phyloP scores from a whole-genome alignment of 92 coral and sea anemone species.

The Zoanthus sociatus region DNA sequence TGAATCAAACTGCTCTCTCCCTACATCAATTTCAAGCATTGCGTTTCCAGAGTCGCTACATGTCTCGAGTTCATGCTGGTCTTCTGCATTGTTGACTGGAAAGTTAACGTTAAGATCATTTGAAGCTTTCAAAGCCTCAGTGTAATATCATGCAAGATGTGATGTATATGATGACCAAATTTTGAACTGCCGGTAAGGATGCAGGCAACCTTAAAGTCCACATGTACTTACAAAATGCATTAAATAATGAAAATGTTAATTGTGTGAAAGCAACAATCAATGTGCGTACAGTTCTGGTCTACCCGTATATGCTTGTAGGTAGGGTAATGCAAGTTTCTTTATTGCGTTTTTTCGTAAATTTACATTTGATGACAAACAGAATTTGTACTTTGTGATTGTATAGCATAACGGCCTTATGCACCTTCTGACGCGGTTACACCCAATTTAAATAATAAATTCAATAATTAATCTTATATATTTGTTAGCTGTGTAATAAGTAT shows the following conservation, averaged over 20 bases:
- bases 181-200: background rate
- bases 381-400: no score
- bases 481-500: background rate
- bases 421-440: background rate
- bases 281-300: no score
- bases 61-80: background rate
- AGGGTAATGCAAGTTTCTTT: no score
- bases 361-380: no score
- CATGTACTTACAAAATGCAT: background rate
- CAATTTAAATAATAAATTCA: slow-evolving; percentile 29
- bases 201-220: background rate
- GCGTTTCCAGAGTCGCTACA: background rate
- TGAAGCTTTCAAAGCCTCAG: background rate
- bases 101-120: background rate
- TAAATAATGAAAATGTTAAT: background rate
- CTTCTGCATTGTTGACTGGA: background rate
- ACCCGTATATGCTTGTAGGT: no score
- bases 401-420: no score
- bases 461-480: slow-evolving; percentile 36
- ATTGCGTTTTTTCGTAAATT: no score
- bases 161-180: background rate
- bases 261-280: background rate
- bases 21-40: background rate
- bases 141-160: background rate
- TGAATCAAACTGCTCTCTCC: background rate